A percentile compares a stretch with the other conserved stretches of the same genome.
These are phyloP conservation scores for Panulirus ornatus DNA, from an alignment of 1,140 invertebrate genomes.

Conservation along the genomic window DNA sequence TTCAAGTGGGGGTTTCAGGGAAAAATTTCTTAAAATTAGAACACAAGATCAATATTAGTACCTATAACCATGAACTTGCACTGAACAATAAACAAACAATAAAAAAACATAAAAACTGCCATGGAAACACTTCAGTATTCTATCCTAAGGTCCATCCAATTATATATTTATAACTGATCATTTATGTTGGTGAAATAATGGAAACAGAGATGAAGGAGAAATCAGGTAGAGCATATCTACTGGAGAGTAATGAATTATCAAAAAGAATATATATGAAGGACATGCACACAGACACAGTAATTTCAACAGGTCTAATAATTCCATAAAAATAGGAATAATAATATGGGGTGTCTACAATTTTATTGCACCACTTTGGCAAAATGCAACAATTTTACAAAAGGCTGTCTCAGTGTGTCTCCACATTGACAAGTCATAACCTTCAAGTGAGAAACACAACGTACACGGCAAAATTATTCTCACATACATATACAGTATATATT, in stretches of 20 bases:
- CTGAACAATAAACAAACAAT: background rate
- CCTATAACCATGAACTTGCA: background rate
- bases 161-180: background rate
- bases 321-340: background rate
- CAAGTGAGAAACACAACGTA: background rate
- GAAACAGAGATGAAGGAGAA: background rate
- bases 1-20: too few relatives aligned
- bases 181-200: background rate
- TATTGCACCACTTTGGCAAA: background rate
- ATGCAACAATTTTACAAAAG: background rate
- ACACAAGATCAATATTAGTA: background rate
- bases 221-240: background rate
- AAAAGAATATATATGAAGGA: background rate
- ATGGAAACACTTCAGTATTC: background rate
- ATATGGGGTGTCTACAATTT: background rate
- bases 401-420: background rate
- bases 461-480: background rate
- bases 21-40: background rate
- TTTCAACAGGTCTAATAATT: background rate
- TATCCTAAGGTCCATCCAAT: background rate
- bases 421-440: background rate
- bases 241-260: too few relatives aligned
- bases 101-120: background rate
- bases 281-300: background rate
- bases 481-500: background rate